A percentile compares a stretch with the other conserved stretches of the same genome.
Evolutionary conservation across 2,888 invertebrate species (phyloP).

Genomic region (Leptopilina syphax): DNA sequence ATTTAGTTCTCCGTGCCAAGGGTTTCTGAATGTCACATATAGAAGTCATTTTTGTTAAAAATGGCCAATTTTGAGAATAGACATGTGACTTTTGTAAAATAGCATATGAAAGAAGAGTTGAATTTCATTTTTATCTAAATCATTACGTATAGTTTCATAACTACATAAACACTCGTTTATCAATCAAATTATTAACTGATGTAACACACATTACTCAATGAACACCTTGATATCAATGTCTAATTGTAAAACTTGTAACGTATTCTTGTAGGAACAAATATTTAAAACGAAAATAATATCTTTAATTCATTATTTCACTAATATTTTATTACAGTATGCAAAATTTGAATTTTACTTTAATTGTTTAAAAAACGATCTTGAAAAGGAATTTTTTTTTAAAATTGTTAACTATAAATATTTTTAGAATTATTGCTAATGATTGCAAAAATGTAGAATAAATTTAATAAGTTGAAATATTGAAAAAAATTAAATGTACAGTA

Average conservation of each 20-base stretch:
- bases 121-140: background rate
- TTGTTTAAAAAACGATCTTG: too few relatives aligned
- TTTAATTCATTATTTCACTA: too few relatives aligned
- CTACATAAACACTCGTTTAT: background rate
- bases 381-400: too few relatives aligned
- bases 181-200: constrained; percentile 30
- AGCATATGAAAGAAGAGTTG: background rate
- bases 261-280: background rate
- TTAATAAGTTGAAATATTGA: too few relatives aligned
- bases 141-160: too few relatives aligned
- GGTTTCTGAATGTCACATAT: constrained; percentile 49
- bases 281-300: background rate
- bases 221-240: constrained; percentile 9
- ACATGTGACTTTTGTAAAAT: background rate
- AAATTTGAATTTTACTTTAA: too few relatives aligned
- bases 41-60: constrained; percentile 31
- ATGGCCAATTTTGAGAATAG: background rate
- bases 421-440: too few relatives aligned
- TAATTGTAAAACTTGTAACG: constrained; percentile 11
- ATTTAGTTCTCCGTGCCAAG: constrained; percentile 65
- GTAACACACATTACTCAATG: constrained; percentile 23
- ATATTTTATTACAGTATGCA: too few relatives aligned
- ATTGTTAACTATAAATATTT: too few relatives aligned
- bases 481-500: too few relatives aligned
- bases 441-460: too few relatives aligned